These are phyloP conservation scores for Ochotona curzoniae DNA, from an alignment of 2,113 vertebrate species.

Conservation along the genomic window DNA sequence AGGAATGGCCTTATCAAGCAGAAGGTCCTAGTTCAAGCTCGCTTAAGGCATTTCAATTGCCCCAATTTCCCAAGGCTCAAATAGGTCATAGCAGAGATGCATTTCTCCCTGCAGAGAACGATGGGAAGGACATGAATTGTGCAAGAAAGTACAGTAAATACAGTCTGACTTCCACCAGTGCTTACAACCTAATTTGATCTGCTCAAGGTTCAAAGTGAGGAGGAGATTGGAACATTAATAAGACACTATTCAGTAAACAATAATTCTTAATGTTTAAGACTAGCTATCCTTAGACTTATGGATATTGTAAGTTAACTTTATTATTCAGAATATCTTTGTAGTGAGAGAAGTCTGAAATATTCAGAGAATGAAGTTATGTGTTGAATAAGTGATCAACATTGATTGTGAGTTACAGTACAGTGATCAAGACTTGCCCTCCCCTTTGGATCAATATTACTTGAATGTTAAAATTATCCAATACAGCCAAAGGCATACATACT, in stretches of 20 bases:
- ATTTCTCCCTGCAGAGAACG: background rate
- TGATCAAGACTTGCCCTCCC: background rate
- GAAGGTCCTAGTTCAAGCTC: background rate
- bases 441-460: background rate
- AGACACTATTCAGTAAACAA: background rate
- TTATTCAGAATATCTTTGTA: background rate
- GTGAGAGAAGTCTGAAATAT: background rate
- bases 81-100: background rate
- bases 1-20: background rate
- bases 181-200: background rate
- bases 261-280: background rate
- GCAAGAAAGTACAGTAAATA: background rate
- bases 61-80: background rate
- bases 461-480: background rate
- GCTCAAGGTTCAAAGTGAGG: background rate
- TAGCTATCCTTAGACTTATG: conserved; percentile 23
- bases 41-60: conserved; percentile 7
- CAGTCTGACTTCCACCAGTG: background rate
- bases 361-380: background rate
- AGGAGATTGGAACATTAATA: background rate
- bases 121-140: background rate
- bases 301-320: background rate
- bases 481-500: background rate
- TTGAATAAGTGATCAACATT: background rate
- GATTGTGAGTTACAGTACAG: background rate